Evolutionary conservation across 2,113 vertebrate genomes (phyloP), one percentile per base, ranked within the genome.

Genomic region (Cyrtonyx montezumae): DNA sequence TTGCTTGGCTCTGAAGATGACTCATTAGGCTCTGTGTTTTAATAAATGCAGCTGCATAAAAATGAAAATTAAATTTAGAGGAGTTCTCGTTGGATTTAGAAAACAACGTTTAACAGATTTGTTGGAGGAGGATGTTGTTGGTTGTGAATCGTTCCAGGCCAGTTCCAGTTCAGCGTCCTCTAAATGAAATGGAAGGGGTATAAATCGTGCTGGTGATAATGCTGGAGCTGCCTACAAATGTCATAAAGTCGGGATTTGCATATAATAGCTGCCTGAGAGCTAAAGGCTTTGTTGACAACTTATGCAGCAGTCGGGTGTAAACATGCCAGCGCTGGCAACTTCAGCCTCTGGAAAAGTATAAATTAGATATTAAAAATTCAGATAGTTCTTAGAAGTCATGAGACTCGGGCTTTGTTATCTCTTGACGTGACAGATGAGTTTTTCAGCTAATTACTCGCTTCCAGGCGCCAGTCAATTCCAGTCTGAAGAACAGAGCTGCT

Each of bases 31-130:
- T 92, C 20, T 91, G 18, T 61, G 45, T 63, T 92, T 89, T 94
- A 89, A 87, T 95, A 92, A 53, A 79, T 89, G 49, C 84, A 85
- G 66, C 59, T 69, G 78, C 45, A 49, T 92, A 87, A 91, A 84
- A 92, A 49, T 66, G 74, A 90, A 93, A 93, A 87, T 92, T 82
- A 91, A 92, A 84, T 58, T 49, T 86, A 90, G 58, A 79, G 79
- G 42, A 36, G 84, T 93, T 65, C 78, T 95, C 46, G 73, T 94
- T 89, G 84, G 65, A 78, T 93, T 87, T 90, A 62, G 68, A 85
- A 91, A 89, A 69, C 48, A 69, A 62, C 45, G 23, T 88, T 93
- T 89, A 85, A 84, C 28, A 55, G 71, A 91, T 84, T 92, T 96
- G 59, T 79, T 79, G 84, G 79, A 79, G 58, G n/a, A 74, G 37